These are phyloP conservation scores for Plutella xylostella DNA, from an alignment of 2,888 invertebrate genomes.

Conservation along the genomic window DNA sequence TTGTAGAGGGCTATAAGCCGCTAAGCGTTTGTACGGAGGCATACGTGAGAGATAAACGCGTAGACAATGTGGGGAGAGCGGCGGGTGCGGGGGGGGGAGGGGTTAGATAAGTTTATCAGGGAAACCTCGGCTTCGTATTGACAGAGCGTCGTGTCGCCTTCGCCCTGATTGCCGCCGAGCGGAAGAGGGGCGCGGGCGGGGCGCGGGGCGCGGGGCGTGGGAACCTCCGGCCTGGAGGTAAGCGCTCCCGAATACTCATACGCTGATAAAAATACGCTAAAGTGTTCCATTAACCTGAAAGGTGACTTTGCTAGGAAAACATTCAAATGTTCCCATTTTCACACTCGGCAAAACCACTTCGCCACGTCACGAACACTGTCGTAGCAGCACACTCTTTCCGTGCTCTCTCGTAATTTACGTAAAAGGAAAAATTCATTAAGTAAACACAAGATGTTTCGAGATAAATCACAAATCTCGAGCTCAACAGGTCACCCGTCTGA, in stretches of 20 bases:
- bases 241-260: constrained; percentile 29
- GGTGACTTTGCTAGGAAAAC: too few relatives aligned
- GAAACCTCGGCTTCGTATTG: constrained; percentile 66
- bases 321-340: neutral
- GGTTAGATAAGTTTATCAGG: constrained; percentile 65
- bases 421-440: constrained; percentile 24
- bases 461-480: constrained; percentile 53
- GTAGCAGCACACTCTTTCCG: neutral
- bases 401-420: neutral
- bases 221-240: constrained; percentile 35
- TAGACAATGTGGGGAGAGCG: constrained; percentile 35
- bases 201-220: constrained; percentile 38
- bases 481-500: constrained; percentile 65
- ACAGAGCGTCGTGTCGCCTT: constrained; percentile 58
- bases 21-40: constrained; percentile 18
- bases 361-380: neutral
- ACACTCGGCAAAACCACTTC: neutral
- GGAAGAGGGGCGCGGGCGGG: constrained; percentile 4
- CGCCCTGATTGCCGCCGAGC: constrained; percentile 60
- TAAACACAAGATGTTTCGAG: constrained; percentile 16
- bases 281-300: constrained; percentile 4
- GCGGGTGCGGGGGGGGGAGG: constrained; percentile 27
- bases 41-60: constrained; percentile 59
- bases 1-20: neutral
- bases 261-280: constrained; percentile 31